Percentiles rank a stretch among this genome's conserved stretches.
Evolutionary conservation across 2,888 invertebrate genomes (phyloP).

Genomic region (Drosophila neonasuta): DNA sequence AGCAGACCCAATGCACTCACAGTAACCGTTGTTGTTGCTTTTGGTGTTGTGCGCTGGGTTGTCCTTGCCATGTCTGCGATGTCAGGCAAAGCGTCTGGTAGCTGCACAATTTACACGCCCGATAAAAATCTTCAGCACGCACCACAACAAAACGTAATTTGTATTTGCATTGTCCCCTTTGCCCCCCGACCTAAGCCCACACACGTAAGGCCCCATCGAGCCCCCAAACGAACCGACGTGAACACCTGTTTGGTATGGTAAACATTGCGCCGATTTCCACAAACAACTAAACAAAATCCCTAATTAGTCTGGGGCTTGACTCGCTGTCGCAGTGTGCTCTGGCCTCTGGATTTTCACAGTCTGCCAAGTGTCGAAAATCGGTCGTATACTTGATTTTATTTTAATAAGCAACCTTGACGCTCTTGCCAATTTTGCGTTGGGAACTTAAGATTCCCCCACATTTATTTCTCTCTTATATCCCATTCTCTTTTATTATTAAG

Average conservation of each 20-base stretch:
- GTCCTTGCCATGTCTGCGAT: slow-evolving; percentile 14
- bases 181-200: not conserved
- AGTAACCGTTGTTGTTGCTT: slow-evolving; percentile 1
- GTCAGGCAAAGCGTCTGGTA: slow-evolving; percentile 39
- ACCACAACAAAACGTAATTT: slow-evolving; percentile 58
- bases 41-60: slow-evolving; percentile 6
- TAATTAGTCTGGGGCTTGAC: slow-evolving; percentile 59
- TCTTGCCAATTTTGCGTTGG: slow-evolving; percentile 50
- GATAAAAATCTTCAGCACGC: slow-evolving; percentile 71
- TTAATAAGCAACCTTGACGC: slow-evolving; percentile 63
- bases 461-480: not conserved
- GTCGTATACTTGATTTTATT: slow-evolving; percentile 64
- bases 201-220: not conserved
- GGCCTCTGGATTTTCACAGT: slow-evolving; percentile 4
- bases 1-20: slow-evolving; percentile 46
- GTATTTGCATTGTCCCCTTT: slow-evolving; percentile 50
- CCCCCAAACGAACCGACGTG: not conserved
- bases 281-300: slow-evolving; percentile 39
- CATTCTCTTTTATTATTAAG: slow-evolving; percentile 36
- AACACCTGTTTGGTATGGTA: slow-evolving; percentile 26
- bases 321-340: not conserved
- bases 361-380: slow-evolving; percentile 45
- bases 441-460: not conserved
- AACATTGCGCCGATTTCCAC: slow-evolving; percentile 24
- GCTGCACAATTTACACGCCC: slow-evolving; percentile 62